Evolutionary conservation across 2,888 invertebrate species (phyloP), one percentile per base, ranked within the genome.

Genomic region (Bugula neritina): DNA sequence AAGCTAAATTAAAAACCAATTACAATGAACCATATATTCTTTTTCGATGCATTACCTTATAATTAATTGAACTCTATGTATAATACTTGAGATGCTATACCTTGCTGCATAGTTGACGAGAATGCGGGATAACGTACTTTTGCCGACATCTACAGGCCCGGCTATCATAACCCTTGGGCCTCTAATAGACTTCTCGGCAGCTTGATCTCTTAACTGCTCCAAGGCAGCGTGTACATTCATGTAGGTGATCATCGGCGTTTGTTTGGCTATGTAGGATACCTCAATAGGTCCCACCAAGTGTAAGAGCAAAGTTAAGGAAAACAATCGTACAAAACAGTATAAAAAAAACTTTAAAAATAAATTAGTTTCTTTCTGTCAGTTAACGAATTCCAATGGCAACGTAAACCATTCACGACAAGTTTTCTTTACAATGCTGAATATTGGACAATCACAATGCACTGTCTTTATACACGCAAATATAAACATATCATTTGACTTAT

Each of bases 211-310:
- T 85, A 95, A 89, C 78, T 93, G 91, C 82, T 99, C 98, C 75
- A 99, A 86, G 0, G 94, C 95, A 13, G 93, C 93, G 84, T 99
- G 98, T 25, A 93, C 92, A 84, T 99, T 99, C 1, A 96, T 86
- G 83, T 99, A 99, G 76, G 95, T 90, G 10, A 90, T 90, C 95
- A 96, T 97, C 0, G 97, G 97, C 0, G 98, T 98, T 82, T 97
- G 95, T 83, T 93, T 94, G 0, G 97, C 93, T 0, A 94, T 89
- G 83, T 98, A 98, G 76, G 91, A 93, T 34, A 94, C 94, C 84
- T 96, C 96, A 0, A 94, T 92, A 82, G 90, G 90, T 0, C 97
- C 98, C n/a, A 52, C 43, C 52, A 70, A 43, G 43, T 70, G 43
- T 70, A 23, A n/a, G 10, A 57, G 23, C 1, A 1, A 17, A 69